Conservation (phyloP, 2,888 invertebrate species). For the Melieria crassipennis region DNA sequence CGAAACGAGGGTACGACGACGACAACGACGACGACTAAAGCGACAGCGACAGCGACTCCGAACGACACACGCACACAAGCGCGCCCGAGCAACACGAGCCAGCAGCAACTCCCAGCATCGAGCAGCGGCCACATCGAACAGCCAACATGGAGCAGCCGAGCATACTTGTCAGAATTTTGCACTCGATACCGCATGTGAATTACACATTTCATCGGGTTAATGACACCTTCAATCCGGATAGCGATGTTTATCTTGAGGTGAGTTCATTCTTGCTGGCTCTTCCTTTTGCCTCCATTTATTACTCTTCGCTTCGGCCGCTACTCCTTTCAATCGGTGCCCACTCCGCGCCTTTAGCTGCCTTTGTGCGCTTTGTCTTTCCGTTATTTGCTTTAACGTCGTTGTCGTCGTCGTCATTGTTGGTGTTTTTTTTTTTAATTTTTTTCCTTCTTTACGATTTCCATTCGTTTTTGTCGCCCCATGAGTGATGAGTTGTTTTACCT, state of each 20-base stretch:
- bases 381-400: too few species aligned
- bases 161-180: conserved; percentile 86
- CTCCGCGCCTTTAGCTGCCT: too few species aligned
- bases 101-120: conserved; percentile 26
- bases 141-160: conserved; percentile 77
- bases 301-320: neutral
- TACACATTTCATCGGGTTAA: conserved; percentile 89
- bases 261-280: conserved; percentile 49
- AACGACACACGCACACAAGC: neutral
- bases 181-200: conserved; percentile 91
- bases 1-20: conserved; percentile 20
- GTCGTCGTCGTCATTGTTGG: too few species aligned
- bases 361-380: too few species aligned
- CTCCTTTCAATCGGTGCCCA: conserved; percentile 15
- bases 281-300: neutral
- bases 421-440: too few species aligned
- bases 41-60: conserved; percentile 28
- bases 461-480: too few species aligned
- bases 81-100: conserved; percentile 19
- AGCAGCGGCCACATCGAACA: conserved; percentile 22
- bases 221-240: conserved; percentile 89
- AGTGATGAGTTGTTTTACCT: too few species aligned
- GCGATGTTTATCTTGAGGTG: conserved; percentile 90
- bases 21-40: conserved; percentile 24
- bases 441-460: too few species aligned